Percentiles rank a stretch among this genome's conserved stretches.
These are phyloP conservation scores for Volucella inflata DNA, from an alignment of 2,888 invertebrate species.

Conservation along the genomic window DNA sequence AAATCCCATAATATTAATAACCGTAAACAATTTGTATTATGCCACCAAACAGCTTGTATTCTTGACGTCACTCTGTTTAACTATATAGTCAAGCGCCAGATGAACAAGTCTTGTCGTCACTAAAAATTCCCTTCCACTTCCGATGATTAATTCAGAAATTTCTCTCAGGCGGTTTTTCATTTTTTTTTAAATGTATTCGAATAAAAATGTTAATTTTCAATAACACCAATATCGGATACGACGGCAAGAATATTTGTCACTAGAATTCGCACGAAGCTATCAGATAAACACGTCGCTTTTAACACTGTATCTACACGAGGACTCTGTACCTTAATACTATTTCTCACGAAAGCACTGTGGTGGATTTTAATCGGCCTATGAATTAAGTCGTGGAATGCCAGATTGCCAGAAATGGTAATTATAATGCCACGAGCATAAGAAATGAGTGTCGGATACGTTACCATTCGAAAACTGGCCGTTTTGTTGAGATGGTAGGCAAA, in stretches of 20 bases:
- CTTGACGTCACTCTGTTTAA: too few species aligned
- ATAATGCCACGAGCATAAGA: slow-evolving; percentile 47
- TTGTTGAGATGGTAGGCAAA: too few species aligned
- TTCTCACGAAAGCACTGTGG: slow-evolving; percentile 43
- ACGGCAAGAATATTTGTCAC: slow-evolving; percentile 1
- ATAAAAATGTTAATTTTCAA: slow-evolving; percentile 56
- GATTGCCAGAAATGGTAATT: slow-evolving; percentile 4
- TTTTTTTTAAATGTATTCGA: not conserved
- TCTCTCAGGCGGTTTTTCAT: not conserved
- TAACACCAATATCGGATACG: not conserved
- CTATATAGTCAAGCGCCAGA: too few species aligned
- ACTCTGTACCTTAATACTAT: slow-evolving; percentile 5
- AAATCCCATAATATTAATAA: too few species aligned
- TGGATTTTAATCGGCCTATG: slow-evolving; percentile 53
- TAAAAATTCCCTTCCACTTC: too few species aligned
- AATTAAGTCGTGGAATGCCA: slow-evolving; percentile 43
- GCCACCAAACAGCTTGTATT: too few species aligned
- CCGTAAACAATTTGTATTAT: too few species aligned
- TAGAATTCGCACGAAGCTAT: slow-evolving; percentile 32
- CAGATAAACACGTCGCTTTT: slow-evolving; percentile 46
- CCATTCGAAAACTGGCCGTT: not conserved
- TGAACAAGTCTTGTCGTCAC: too few species aligned
- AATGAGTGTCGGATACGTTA: not conserved
- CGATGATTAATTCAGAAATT: slow-evolving; percentile 48
- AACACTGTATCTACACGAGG: not conserved